Percentiles rank a stretch among this genome's conserved stretches.
Conservation (phyloP, 2,888 invertebrate species). For the Lasius fuliginosus region DNA sequence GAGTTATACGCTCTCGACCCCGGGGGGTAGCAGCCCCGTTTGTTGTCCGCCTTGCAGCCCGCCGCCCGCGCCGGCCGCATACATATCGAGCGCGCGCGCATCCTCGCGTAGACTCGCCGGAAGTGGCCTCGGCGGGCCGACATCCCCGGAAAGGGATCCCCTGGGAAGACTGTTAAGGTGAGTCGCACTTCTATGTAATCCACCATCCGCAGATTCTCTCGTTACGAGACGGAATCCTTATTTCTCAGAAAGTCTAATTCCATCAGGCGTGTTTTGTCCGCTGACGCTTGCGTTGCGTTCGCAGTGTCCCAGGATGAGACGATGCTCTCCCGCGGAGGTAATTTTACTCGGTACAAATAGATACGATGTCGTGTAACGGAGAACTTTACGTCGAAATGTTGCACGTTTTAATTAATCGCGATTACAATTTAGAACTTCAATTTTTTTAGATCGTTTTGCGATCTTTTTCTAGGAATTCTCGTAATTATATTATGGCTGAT, state of each 20-base stretch:
- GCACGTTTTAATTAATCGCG: conserved; percentile 33
- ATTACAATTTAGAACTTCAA: conserved; percentile 29
- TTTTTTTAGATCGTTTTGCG: not conserved
- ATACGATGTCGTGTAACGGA: conserved; percentile 14
- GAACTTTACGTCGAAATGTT: conserved; percentile 27
- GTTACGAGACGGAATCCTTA: conserved; percentile 37
- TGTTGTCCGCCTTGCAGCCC: conserved; percentile 83
- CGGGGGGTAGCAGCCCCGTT: conserved; percentile 81
- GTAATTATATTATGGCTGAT: not conserved
- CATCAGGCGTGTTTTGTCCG: conserved; percentile 43
- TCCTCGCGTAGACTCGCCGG: conserved; percentile 81
- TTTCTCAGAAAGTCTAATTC: conserved; percentile 35
- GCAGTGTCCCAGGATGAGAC: conserved; percentile 23
- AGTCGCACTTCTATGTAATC: conserved; percentile 51
- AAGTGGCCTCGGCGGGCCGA: conserved; percentile 77
- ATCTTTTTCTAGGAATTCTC: not conserved
- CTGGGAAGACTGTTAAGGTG: conserved; percentile 81
- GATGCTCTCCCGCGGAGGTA: conserved; percentile 11
- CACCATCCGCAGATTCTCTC: not conserved
- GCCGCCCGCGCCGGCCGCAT: conserved; percentile 83
- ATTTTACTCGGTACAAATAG: conserved; percentile 28
- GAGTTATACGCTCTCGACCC: conserved; percentile 82
- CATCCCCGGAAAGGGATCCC: conserved; percentile 82
- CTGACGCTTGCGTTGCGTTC: conserved; percentile 18
- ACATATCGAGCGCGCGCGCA: conserved; percentile 84